Evolutionary conservation across 2,888 invertebrate species (phyloP), one percentile per base, ranked within the genome.

Genomic region (Malacosoma neustria): DNA sequence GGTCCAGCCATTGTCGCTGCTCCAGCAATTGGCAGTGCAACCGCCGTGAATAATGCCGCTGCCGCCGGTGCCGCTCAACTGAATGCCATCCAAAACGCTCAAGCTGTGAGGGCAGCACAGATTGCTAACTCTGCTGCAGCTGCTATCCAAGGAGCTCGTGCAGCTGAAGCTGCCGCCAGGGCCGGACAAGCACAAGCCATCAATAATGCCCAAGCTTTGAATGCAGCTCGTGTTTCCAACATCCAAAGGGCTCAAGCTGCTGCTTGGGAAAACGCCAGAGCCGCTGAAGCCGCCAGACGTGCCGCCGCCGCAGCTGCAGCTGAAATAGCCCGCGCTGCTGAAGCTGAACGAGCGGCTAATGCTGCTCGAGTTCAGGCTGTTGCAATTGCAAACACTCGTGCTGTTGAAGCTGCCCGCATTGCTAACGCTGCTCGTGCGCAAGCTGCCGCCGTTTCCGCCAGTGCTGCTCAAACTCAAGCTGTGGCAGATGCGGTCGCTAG

Each of bases 221-320:
- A 84, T 39, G 82, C 77, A 1, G 71, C 80, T 1, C 79, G 84
- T 14, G 54, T 77, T 7, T 81, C 80, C 32, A 82, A 82, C 52
- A 53, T 79, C 3, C 84, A 82, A 43, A 62, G 84, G 22, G 84
- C 84, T 1, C 79, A 84, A 45, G 81, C 81, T n/a, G 84, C 84
- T 33, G 84, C 84, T 2, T 63, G 54, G 43, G 84, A 84, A 42
- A 82, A 80, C 51, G 82, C 81, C 0, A 65, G 82, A 30, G 80
- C 84, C 7, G 62, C 61, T 1, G 82, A 84, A 13, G 82, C 84
- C 1, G 81, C 84, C 0, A 64, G 79, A 48, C 74, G 80, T 39
- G 77, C 77, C 3, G 74, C 69, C 7, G 64, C 65, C 33, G 76
- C 57, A 30, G 65, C 70, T 43, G 68, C 71, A 2, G 47, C 53